Conservation (phyloP, 2,797 vertebrate genomes). For the Allobates femoralis region DNA sequence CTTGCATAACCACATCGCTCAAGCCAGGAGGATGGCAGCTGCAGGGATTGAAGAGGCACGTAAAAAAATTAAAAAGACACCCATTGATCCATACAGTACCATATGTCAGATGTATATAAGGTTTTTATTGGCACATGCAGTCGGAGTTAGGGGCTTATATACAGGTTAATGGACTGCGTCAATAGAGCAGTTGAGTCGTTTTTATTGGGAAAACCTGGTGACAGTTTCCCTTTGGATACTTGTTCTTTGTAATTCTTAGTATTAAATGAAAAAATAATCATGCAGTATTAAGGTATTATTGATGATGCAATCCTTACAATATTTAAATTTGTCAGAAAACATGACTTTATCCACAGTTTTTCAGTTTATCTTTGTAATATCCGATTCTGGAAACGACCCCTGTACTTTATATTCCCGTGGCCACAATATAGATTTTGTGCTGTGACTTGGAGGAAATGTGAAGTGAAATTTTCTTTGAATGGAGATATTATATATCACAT, state of each 20-base stretch:
- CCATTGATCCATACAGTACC: too few relatives aligned
- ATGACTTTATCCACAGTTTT: background rate
- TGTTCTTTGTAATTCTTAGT: background rate
- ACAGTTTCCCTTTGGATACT: too few relatives aligned
- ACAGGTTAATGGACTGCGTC: too few relatives aligned
- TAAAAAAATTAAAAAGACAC: too few relatives aligned
- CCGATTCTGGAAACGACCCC: background rate
- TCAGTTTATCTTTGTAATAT: background rate
- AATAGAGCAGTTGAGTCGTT: too few relatives aligned
- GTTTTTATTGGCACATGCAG: too few relatives aligned
- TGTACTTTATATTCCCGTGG: background rate
- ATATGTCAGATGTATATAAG: too few relatives aligned
- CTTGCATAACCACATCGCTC: too few relatives aligned
- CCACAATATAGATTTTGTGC: background rate
- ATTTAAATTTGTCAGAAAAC: background rate
- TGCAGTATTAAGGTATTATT: background rate
- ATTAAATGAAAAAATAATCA: background rate
- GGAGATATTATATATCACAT: slow-evolving; percentile 41
- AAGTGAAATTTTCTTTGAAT: slow-evolving; percentile 44
- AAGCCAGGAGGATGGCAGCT: too few relatives aligned
- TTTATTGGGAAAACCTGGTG: too few relatives aligned
- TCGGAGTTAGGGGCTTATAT: too few relatives aligned
- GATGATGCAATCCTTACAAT: background rate
- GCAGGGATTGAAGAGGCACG: too few relatives aligned
- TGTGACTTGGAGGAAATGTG: slow-evolving; percentile 1